Evolutionary conservation across 2,113 vertebrate species (phyloP).

Genomic region (Platichthys flesus): DNA sequence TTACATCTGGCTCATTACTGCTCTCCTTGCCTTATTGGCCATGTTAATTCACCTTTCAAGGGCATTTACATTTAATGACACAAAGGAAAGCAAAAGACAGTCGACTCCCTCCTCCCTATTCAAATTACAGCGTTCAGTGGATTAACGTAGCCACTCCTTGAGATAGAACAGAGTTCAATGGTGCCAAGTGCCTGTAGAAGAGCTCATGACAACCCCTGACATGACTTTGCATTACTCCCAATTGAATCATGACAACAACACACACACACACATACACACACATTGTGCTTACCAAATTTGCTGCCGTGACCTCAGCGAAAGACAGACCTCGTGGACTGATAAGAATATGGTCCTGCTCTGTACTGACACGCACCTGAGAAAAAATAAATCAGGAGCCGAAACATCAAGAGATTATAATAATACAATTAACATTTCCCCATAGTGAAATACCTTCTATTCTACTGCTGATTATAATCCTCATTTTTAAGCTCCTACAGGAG

Average conservation of each 20-base stretch:
- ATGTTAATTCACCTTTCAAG: neutral
- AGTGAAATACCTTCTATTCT: neutral
- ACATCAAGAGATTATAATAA: neutral
- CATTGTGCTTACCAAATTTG: slow-evolving; percentile 88
- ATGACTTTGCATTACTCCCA: neutral
- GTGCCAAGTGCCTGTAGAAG: neutral
- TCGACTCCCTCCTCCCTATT: too few species aligned
- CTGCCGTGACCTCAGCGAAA: slow-evolving; percentile 93
- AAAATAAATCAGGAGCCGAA: neutral
- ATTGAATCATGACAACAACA: neutral
- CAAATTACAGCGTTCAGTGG: neutral
- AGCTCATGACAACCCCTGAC: neutral
- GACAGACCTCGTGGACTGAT: slow-evolving; percentile 93
- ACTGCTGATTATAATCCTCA: neutral
- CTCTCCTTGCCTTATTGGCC: neutral
- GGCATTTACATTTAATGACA: neutral
- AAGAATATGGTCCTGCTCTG: slow-evolving; percentile 95
- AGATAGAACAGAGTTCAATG: neutral
- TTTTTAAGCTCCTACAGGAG: neutral
- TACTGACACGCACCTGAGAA: slow-evolving; percentile 91
- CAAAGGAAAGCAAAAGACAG: neutral
- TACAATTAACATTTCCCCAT: neutral
- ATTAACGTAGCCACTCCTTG: neutral
- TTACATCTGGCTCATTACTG: neutral
- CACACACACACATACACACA: slow-evolving; percentile 11